These are phyloP conservation scores for Chauna torquata DNA, from an alignment of 2,113 vertebrate species.

Conservation along the genomic window DNA sequence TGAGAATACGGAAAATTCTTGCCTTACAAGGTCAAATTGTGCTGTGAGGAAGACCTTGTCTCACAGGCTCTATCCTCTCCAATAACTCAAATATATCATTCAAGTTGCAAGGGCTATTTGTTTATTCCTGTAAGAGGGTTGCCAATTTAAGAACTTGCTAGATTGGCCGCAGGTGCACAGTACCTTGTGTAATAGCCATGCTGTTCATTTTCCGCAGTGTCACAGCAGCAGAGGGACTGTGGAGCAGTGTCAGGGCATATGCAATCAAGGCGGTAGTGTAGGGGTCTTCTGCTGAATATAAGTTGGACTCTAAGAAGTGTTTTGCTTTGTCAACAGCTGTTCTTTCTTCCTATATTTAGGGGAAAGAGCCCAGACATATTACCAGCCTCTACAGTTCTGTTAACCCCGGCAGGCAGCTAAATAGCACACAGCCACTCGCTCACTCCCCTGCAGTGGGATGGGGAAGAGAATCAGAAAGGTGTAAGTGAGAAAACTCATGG, in stretches of 20 bases:
- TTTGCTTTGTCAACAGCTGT: slow-evolving; percentile 85
- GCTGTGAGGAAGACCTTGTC: rapidly evolving
- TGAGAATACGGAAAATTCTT: neutral
- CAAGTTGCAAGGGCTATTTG: neutral
- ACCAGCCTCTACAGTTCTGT: neutral
- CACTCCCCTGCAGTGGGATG: neutral
- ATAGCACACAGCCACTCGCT: neutral
- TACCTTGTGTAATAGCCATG: slow-evolving; percentile 91
- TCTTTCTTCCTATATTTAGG: slow-evolving; percentile 82
- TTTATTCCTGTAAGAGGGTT: rapidly evolving
- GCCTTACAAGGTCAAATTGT: neutral
- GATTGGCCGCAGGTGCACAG: neutral
- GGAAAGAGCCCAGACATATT: neutral
- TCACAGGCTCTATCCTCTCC: neutral
- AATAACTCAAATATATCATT: neutral
- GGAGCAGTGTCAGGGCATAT: slow-evolving; percentile 85
- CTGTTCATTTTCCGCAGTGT: slow-evolving; percentile 84
- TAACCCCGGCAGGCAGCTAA: neutral
- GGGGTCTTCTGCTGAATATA: slow-evolving; percentile 86
- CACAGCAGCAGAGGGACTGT: slow-evolving; percentile 78
- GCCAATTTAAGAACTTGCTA: too few species aligned
- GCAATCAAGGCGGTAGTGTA: slow-evolving; percentile 88
- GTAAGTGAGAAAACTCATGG: neutral
- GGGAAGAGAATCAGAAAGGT: neutral
- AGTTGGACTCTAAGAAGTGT: slow-evolving; percentile 86